Conservation (phyloP, 2,113 vertebrate species). For the Osmerus mordax region DNA sequence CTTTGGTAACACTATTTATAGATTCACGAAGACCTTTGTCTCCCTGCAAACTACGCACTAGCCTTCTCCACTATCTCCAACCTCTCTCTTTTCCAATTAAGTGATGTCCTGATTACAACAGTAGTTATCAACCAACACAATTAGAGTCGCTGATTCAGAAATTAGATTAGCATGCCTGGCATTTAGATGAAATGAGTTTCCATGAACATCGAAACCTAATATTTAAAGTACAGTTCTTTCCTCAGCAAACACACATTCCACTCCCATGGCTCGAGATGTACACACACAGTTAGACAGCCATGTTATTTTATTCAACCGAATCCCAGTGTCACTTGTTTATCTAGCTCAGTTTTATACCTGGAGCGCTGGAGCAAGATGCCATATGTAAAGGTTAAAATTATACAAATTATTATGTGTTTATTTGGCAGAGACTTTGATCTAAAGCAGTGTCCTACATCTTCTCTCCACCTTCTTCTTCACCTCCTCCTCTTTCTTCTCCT, state of each 20-base stretch:
- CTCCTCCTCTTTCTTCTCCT: no score
- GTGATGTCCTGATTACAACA: not conserved
- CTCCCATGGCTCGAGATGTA: no score
- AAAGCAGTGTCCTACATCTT: no score
- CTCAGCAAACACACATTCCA: no score
- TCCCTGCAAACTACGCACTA: constrained; percentile 35
- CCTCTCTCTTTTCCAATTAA: constrained; percentile 22
- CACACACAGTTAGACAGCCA: no score
- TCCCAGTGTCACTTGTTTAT: not conserved
- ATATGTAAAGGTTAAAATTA: not conserved
- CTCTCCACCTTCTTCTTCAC: no score
- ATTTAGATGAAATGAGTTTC: not conserved
- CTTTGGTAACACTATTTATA: constrained; percentile 50
- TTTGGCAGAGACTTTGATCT: no score
- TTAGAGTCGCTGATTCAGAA: not conserved
- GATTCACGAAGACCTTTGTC: constrained; percentile 43
- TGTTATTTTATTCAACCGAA: not conserved
- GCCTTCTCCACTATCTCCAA: constrained; percentile 19
- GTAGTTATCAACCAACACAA: not conserved
- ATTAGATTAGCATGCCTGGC: no score
- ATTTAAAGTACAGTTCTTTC: not conserved
- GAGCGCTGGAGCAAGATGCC: not conserved
- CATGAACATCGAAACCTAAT: not conserved
- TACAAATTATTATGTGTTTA: no score
- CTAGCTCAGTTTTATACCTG: not conserved